A percentile compares a stretch with the other conserved stretches of the same genome.
phyloP scores from a whole-genome alignment of 2,797 vertebrate species.

The Phaenicophaeus curvirostris region DNA sequence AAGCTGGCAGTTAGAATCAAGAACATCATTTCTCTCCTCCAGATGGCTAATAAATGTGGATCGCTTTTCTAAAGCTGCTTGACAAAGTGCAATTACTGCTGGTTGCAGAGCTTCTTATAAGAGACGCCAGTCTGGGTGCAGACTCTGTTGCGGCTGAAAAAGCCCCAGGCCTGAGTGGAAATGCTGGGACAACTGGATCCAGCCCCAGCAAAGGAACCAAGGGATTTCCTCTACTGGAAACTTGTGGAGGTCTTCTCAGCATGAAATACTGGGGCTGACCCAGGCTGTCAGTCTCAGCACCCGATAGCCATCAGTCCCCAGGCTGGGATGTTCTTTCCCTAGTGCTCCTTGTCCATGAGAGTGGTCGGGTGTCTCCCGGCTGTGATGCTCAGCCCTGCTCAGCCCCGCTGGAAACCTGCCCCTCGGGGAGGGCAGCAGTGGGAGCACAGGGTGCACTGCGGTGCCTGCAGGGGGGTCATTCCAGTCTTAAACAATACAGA shows the following conservation, averaged over 20 bases:
- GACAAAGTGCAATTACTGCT: slow-evolving; percentile 3
- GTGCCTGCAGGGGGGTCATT: neutral
- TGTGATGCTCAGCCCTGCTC: neutral
- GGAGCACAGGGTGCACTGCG: neutral
- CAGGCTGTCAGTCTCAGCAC: neutral
- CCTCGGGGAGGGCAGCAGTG: neutral
- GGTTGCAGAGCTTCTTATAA: neutral
- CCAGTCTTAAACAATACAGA: neutral
- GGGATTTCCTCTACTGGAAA: fast-evolving
- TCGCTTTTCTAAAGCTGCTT: slow-evolving; percentile 43
- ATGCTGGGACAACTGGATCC: neutral
- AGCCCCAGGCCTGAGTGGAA: neutral
- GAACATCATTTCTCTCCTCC: slow-evolving; percentile 39
- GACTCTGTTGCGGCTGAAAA: neutral
- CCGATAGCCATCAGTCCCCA: fast-evolving
- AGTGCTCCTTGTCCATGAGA: neutral
- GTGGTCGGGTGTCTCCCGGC: fast-evolving
- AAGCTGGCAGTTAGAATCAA: slow-evolving; percentile 20
- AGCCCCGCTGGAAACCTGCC: neutral
- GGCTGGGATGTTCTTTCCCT: neutral
- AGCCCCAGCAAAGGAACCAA: neutral
- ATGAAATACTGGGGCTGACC: neutral
- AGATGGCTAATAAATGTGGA: slow-evolving; percentile 45
- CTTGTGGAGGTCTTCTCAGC: neutral
- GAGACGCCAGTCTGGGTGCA: neutral